A percentile compares a stretch with the other conserved stretches of the same genome.
Evolutionary conservation across 2,113 vertebrate genomes (phyloP).

Genomic region (Podocnemis expansa): DNA sequence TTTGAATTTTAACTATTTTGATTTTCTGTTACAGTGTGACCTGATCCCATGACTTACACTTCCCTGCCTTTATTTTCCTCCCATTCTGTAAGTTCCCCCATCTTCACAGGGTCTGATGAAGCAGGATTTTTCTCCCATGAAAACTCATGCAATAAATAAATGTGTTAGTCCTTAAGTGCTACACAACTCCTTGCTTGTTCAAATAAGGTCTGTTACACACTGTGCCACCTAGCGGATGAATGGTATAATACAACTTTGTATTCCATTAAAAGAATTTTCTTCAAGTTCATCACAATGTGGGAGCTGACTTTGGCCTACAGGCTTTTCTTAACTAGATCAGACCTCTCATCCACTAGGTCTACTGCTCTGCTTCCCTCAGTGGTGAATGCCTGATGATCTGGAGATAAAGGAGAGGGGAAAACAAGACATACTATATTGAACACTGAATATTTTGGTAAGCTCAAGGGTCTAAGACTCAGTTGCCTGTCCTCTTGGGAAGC

Average conservation of each 20-base stretch:
- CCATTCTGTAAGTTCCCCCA: no score
- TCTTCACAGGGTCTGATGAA: no score
- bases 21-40: no score
- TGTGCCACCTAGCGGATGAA: not conserved
- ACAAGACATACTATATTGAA: not conserved
- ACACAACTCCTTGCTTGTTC: no score
- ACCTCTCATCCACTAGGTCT: not conserved
- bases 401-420: not conserved
- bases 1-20: no score
- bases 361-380: not conserved
- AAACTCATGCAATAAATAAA: no score
- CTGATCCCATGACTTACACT: no score
- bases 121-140: no score
- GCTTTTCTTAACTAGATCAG: rapidly evolving
- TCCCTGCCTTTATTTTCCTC: no score
- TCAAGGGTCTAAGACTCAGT: not conserved
- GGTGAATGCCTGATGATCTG: not conserved
- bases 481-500: not conserved
- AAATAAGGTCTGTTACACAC: not conserved
- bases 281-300: rapidly evolving
- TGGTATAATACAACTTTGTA: not conserved
- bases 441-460: not conserved
- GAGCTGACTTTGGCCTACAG: not conserved
- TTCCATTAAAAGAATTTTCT: not conserved
- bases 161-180: no score